Conservation (phyloP, 2,113 vertebrate genomes). For the Pseudopipra pipra region DNA sequence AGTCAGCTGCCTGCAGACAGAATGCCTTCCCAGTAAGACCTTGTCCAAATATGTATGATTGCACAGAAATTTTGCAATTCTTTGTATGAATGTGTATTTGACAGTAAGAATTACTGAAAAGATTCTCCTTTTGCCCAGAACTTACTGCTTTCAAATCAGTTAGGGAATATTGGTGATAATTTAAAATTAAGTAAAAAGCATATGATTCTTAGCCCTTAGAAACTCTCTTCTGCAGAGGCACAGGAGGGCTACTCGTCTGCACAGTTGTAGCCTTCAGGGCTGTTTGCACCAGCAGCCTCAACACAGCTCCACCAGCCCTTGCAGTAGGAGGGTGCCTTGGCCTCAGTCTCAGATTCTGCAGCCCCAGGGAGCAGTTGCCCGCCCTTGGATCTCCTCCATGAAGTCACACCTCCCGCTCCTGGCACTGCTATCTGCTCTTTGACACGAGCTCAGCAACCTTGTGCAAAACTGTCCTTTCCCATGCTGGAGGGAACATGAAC, state of each 20-base stretch:
- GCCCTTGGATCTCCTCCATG: not conserved
- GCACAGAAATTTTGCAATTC: not conserved
- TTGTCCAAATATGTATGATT: not conserved
- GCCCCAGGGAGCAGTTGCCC: not conserved
- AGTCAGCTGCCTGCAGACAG: not conserved
- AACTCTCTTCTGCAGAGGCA: not conserved
- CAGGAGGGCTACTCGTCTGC: not conserved
- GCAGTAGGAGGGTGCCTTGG: not conserved
- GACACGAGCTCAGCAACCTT: not conserved
- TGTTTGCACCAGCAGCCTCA: not conserved
- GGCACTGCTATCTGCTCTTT: not conserved
- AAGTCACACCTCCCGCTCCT: not conserved
- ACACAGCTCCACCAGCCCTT: not conserved
- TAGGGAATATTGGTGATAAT: not conserved
- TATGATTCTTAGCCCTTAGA: not conserved
- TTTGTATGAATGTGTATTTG: not conserved
- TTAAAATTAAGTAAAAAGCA: not conserved
- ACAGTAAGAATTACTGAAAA: not conserved
- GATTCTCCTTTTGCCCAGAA: not conserved
- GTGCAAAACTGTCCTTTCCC: not conserved
- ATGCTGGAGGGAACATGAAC: not conserved
- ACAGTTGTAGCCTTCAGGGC: not conserved
- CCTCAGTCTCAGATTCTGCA: not conserved
- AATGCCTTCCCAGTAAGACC: not conserved
- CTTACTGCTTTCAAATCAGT: not conserved